Conservation (phyloP, 2,888 invertebrate species). For the Meandrusa payeni region DNA sequence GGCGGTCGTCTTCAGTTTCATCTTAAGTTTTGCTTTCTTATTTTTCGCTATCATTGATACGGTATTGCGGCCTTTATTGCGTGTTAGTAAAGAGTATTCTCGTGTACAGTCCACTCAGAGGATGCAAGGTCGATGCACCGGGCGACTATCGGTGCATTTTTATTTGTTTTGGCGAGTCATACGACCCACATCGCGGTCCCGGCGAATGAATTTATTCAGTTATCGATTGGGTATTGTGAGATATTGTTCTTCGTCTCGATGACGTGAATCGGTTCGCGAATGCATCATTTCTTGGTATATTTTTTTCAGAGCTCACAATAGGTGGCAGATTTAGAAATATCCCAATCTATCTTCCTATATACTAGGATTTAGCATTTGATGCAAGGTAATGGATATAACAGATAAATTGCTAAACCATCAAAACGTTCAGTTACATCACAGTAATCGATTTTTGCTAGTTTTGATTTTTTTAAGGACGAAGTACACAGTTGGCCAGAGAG, state of each 20-base stretch:
- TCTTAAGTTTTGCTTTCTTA: slow-evolving; percentile 75
- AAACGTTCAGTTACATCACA: too few species aligned
- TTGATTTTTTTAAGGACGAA: too few species aligned
- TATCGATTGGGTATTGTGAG: slow-evolving; percentile 73
- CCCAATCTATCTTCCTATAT: slow-evolving; percentile 3
- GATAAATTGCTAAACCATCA: too few species aligned
- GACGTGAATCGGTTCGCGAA: slow-evolving; percentile 10
- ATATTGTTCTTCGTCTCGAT: slow-evolving; percentile 34
- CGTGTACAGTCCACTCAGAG: slow-evolving; percentile 40
- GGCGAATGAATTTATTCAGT: slow-evolving; percentile 76
- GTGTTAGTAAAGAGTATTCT: slow-evolving; percentile 39
- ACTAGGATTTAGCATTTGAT: neutral
- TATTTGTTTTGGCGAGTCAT: slow-evolving; percentile 77
- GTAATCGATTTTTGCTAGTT: too few species aligned
- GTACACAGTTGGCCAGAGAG: too few species aligned
- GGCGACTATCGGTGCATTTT: slow-evolving; percentile 73
- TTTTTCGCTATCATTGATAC: slow-evolving; percentile 53
- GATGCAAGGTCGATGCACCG: slow-evolving; percentile 77
- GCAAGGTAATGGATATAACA: neutral
- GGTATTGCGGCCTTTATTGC: slow-evolving; percentile 49
- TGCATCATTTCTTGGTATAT: slow-evolving; percentile 6
- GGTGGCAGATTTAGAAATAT: slow-evolving; percentile 1
- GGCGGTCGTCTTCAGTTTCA: slow-evolving; percentile 69
- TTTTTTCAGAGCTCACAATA: slow-evolving; percentile 11
- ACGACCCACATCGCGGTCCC: slow-evolving; percentile 73